phyloP scores from a whole-genome alignment of 2,797 vertebrate species.

The Cichlasoma orientale region DNA sequence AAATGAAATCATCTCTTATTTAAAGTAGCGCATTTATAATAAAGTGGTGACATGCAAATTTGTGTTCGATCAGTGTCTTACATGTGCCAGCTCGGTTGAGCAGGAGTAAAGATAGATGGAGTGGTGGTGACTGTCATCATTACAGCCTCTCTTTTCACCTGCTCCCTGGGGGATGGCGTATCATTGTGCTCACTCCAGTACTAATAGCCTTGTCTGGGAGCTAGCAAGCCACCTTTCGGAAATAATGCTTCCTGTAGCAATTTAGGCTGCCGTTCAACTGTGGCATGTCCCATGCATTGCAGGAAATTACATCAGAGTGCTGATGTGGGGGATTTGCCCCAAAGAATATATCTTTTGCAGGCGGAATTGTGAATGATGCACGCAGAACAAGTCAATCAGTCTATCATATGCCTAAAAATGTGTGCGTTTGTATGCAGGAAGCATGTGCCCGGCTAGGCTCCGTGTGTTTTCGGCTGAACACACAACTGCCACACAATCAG shows the following conservation, averaged over 20 bases:
- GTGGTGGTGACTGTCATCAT: constrained; percentile 64
- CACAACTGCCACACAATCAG: constrained; percentile 59
- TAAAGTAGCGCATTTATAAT: not conserved
- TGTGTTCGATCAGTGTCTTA: constrained; percentile 42
- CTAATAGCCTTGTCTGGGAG: constrained; percentile 77
- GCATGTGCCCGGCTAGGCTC: constrained; percentile 4
- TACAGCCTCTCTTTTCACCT: constrained; percentile 46
- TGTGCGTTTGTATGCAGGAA: constrained; percentile 37
- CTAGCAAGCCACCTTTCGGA: constrained; percentile 69
- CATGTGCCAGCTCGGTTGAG: constrained; percentile 52
- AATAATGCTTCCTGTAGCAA: constrained; percentile 72
- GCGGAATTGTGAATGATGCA: constrained; percentile 78
- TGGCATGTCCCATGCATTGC: constrained; percentile 63
- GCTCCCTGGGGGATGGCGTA: constrained; percentile 60
- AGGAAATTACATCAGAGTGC: constrained; percentile 74
- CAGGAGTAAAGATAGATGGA: constrained; percentile 51
- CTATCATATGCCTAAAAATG: constrained; percentile 30
- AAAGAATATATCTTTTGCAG: constrained; percentile 64
- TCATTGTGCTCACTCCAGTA: constrained; percentile 72
- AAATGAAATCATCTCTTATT: not conserved
- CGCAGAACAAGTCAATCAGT: constrained; percentile 68
- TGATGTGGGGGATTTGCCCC: constrained; percentile 68
- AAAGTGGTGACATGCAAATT: constrained; percentile 20
- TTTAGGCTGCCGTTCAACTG: constrained; percentile 72
- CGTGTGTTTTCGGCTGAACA: constrained; percentile 63